A percentile compares a stretch with the other conserved stretches of the same genome.
Evolutionary conservation across 2,888 invertebrate genomes (phyloP).

Genomic region (Drosophila peninsularis): DNA sequence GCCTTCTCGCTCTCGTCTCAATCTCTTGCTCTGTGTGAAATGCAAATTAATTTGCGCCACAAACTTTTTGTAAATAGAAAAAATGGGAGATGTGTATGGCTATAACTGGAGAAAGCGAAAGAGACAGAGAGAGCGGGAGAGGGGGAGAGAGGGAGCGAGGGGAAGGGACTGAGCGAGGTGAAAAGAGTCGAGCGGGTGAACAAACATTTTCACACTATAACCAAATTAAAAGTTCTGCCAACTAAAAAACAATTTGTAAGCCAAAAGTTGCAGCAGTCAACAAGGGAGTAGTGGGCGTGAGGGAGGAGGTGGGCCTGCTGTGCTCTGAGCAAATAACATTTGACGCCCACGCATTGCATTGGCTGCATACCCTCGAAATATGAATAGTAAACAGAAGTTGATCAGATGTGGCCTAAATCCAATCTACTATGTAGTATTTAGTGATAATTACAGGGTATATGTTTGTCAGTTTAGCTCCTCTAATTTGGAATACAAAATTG

Average conservation of each 20-base stretch:
- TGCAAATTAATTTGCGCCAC: constrained; percentile 72
- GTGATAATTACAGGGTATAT: neutral
- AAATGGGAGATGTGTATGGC: constrained; percentile 12
- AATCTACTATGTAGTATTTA: too few relatives aligned
- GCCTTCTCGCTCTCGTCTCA: neutral
- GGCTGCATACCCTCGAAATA: constrained; percentile 13
- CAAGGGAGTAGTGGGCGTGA: neutral
- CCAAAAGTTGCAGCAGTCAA: constrained; percentile 65
- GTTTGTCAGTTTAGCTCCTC: neutral
- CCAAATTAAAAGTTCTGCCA: constrained; percentile 75
- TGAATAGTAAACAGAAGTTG: too few relatives aligned
- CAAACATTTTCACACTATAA: constrained; percentile 77
- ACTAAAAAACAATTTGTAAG: constrained; percentile 79
- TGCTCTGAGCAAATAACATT: constrained; percentile 10
- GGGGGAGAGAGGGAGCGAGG: neutral
- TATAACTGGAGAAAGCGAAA: constrained; percentile 2
- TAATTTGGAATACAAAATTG: too few relatives aligned
- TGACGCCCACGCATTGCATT: constrained; percentile 15
- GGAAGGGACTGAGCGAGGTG: neutral
- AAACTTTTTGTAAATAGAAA: constrained; percentile 62
- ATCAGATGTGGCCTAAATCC: too few relatives aligned
- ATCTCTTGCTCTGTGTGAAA: constrained; percentile 41
- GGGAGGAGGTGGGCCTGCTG: neutral
- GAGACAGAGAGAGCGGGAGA: constrained; percentile 16
- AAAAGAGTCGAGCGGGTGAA: constrained; percentile 22